A percentile compares a stretch with the other conserved stretches of the same genome.
Evolutionary conservation across 2,113 vertebrate genomes (phyloP).

Genomic region (Dolichallabes microphthalmus): DNA sequence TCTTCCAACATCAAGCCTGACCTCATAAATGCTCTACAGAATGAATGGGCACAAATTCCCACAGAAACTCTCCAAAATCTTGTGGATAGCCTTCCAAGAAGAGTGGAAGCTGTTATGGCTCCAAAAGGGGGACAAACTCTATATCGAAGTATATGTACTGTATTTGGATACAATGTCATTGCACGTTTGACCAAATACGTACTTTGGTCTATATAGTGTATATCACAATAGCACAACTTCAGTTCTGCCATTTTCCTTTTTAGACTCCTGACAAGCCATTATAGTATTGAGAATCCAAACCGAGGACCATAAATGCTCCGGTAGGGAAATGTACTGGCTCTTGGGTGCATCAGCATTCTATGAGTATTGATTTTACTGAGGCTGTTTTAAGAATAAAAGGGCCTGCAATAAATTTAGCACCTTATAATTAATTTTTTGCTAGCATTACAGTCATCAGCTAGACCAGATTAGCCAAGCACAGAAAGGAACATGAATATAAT

Average conservation of each 20-base stretch:
- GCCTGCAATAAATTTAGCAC: slow-evolving; percentile 21
- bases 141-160: too few species aligned
- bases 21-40: too few species aligned
- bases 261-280: background rate
- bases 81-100: too few species aligned
- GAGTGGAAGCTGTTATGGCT: too few species aligned
- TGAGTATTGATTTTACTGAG: background rate
- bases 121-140: too few species aligned
- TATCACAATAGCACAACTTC: too few species aligned
- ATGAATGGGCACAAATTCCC: too few species aligned
- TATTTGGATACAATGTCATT: too few species aligned
- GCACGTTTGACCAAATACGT: too few species aligned
- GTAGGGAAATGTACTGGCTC: background rate
- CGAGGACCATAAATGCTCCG: background rate
- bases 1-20: too few species aligned
- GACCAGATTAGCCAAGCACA: slow-evolving; percentile 26
- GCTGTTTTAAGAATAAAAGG: background rate
- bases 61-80: too few species aligned
- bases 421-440: slow-evolving; percentile 7
- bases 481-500: slow-evolving; percentile 15
- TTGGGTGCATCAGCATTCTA: background rate
- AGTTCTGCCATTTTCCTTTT: background rate
- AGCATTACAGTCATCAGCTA: slow-evolving; percentile 24
- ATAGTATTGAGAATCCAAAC: background rate
- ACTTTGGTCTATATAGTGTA: too few species aligned